Evolutionary conservation across 2,113 vertebrate genomes (phyloP).

Genomic region (Ctenomys sociabilis): DNA sequence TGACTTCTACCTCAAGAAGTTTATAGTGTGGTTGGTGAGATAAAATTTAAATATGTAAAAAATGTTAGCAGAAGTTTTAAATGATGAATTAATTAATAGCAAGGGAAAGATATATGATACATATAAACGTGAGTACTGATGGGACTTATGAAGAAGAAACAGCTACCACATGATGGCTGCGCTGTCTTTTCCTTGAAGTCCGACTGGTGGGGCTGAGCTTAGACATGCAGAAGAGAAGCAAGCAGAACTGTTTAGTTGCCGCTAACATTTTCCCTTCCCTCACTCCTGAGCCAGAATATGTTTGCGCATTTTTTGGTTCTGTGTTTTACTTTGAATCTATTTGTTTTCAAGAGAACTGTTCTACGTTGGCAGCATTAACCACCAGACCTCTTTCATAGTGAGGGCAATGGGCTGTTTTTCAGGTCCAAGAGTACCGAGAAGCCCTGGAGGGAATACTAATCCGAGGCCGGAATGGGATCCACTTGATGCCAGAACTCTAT

Average conservation of each 20-base stretch:
- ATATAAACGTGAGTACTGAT: neutral
- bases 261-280: neutral
- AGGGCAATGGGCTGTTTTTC: slow-evolving; percentile 23
- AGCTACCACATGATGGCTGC: neutral
- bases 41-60: slow-evolving; percentile 24
- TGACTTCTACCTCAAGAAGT: neutral
- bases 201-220: neutral
- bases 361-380: neutral
- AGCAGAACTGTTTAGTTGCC: neutral
- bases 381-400: neutral
- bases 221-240: neutral
- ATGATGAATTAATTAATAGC: neutral
- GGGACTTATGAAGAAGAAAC: neutral
- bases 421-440: slow-evolving; percentile 97
- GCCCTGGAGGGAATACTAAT: slow-evolving; percentile 96
- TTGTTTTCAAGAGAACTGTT: neutral
- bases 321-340: neutral
- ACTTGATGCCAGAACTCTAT: slow-evolving; percentile 96
- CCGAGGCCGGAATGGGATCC: slow-evolving; percentile 94
- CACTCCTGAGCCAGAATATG: neutral
- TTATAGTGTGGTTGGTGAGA: slow-evolving; percentile 36
- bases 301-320: neutral
- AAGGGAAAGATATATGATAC: neutral
- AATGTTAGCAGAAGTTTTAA: slow-evolving; percentile 13
- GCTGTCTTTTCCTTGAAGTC: neutral